Percentiles rank a stretch among this genome's conserved stretches.
phyloP scores from a whole-genome alignment of 2,888 invertebrate genomes.

The Timandra comae region DNA sequence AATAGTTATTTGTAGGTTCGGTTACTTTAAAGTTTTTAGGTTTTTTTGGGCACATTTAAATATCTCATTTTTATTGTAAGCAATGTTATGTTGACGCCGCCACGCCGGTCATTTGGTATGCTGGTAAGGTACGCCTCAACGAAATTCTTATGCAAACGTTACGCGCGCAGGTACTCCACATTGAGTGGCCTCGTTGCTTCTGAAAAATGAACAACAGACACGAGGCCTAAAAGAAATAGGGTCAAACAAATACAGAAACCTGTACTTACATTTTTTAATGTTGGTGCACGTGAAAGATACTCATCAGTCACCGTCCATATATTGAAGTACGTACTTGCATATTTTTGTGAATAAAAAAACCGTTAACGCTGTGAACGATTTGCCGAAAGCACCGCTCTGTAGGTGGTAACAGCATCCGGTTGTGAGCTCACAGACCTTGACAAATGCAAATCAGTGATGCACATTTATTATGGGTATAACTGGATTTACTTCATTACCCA shows the following conservation, averaged over 20 bases:
- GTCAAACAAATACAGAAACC: constrained; percentile 13
- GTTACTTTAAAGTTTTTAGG: too few relatives aligned
- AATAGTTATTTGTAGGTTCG: too few relatives aligned
- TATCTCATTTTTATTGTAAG: too few relatives aligned
- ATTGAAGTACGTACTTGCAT: not conserved
- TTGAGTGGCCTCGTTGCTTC: constrained; percentile 32
- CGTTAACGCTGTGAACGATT: not conserved
- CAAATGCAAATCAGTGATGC: not conserved
- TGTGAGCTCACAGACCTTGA: not conserved
- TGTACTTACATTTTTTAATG: too few relatives aligned
- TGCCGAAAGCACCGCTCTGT: not conserved
- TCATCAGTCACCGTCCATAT: too few relatives aligned
- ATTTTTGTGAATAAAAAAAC: not conserved
- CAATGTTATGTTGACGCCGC: too few relatives aligned
- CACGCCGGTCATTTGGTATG: constrained; percentile 38
- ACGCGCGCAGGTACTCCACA: constrained; percentile 24
- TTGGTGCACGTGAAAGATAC: too few relatives aligned
- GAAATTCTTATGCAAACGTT: constrained; percentile 56
- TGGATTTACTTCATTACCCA: too few relatives aligned
- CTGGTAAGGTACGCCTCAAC: constrained; percentile 29
- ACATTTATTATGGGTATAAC: not conserved
- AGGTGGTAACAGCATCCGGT: not conserved
- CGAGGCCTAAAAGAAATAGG: constrained; percentile 24
- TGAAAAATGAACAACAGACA: constrained; percentile 24
- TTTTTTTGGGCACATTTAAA: too few relatives aligned